Percentiles rank a stretch among this genome's conserved stretches.
These are phyloP conservation scores for Acanthis flammea DNA, from an alignment of 2,797 vertebrate genomes.

Conservation along the genomic window DNA sequence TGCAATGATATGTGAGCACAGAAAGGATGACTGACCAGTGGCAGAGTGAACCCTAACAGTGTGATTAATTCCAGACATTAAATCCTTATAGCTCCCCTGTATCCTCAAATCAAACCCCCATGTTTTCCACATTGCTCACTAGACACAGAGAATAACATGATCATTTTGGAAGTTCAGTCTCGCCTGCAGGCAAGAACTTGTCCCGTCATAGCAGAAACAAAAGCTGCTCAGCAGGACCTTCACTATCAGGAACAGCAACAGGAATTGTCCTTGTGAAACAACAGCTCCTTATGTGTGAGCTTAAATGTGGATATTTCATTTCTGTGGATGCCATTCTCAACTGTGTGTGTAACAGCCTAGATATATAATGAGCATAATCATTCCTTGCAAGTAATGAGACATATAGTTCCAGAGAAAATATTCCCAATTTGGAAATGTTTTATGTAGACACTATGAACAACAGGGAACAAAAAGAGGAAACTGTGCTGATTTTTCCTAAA, in stretches of 20 bases:
- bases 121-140: slow-evolving; percentile 31
- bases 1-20: not conserved
- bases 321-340: not conserved
- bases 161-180: slow-evolving; percentile 48
- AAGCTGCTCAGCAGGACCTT: slow-evolving; percentile 41
- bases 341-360: not conserved
- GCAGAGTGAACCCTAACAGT: not conserved
- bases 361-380: slow-evolving; percentile 15
- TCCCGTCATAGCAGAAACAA: not conserved
- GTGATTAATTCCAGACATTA: slow-evolving; percentile 25
- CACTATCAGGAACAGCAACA: not conserved
- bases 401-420: not conserved
- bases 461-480: not conserved
- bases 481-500: not conserved
- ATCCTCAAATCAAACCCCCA: slow-evolving; percentile 17
- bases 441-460: not conserved
- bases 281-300: not conserved
- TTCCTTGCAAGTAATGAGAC: not conserved
- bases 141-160: slow-evolving; percentile 13
- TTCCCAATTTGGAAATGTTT: not conserved
- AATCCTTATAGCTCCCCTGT: not conserved
- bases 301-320: not conserved
- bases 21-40: not conserved
- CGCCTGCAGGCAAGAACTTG: slow-evolving; percentile 39
- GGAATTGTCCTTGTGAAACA: slow-evolving; percentile 10